Percentiles rank a stretch among this genome's conserved stretches.
Evolutionary conservation across 37 sponge, comb jelly and placozoan genomes (phyloP).

Genomic region (Ephydatia muelleri): DNA sequence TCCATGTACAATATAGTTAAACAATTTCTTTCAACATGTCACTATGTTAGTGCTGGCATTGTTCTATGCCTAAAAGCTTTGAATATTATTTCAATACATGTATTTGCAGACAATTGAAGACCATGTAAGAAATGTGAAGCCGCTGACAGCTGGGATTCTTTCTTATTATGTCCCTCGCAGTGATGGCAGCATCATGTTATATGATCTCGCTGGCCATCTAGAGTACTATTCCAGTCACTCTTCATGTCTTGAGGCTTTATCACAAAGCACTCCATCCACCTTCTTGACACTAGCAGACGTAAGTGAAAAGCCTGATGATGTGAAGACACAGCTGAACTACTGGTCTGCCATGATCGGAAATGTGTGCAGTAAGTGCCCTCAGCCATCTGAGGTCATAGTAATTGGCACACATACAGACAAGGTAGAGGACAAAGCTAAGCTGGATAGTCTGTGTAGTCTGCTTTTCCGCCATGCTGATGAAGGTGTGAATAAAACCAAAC

Average conservation of each 20-base stretch:
- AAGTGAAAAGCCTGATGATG: constrained; percentile 12
- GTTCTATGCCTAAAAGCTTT: too few species aligned
- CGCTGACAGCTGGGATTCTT: constrained; percentile 41
- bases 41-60: too few species aligned
- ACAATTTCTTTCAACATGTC: too few species aligned
- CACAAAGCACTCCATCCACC: constrained; percentile 7
- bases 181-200: constrained; percentile 16
- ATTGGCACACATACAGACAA: constrained; percentile 29
- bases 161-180: not conserved
- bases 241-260: constrained; percentile 9
- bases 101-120: not conserved
- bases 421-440: not conserved
- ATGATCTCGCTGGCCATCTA: constrained; percentile 41
- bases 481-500: not conserved
- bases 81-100: too few species aligned
- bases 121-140: not conserved
- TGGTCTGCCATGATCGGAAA: constrained; percentile 24
- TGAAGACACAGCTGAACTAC: constrained; percentile 14
- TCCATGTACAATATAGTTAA: too few species aligned
- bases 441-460: not conserved
- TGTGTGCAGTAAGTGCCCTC: not conserved
- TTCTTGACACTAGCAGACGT: constrained; percentile 32
- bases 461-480: not conserved
- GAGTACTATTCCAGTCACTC: constrained; percentile 41
- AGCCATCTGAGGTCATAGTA: constrained; percentile 33